These are phyloP conservation scores for Troilus luridus DNA, from an alignment of 2,888 invertebrate genomes.

Conservation along the genomic window DNA sequence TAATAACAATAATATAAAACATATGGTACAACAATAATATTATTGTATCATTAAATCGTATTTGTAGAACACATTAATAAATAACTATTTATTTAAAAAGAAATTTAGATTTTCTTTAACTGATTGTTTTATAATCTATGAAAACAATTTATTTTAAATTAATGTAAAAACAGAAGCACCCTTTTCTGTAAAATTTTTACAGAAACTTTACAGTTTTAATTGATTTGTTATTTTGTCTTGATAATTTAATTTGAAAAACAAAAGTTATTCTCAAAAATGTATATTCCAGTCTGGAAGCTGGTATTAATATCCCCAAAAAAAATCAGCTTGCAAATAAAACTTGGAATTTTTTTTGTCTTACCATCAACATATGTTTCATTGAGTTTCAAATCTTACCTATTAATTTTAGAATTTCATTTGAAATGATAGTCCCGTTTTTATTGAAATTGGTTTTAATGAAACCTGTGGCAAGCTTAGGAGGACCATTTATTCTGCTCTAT, in stretches of 20 bases:
- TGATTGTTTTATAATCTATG: background rate
- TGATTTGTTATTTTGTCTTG: background rate
- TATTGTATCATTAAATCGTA: too few species aligned
- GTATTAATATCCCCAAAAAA: background rate
- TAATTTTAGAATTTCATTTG: background rate
- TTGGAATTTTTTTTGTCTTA: background rate
- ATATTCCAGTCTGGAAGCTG: background rate
- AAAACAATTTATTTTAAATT: background rate
- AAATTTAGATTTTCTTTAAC: too few species aligned
- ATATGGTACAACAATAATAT: too few species aligned
- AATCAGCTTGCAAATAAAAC: background rate
- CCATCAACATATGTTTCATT: background rate
- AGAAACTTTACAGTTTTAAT: too few species aligned
- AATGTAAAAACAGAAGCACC: background rate
- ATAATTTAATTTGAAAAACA: background rate
- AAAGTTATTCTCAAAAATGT: background rate
- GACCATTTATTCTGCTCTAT: background rate
- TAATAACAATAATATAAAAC: too few species aligned
- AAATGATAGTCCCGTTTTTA: background rate
- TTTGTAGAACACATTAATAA: too few species aligned
- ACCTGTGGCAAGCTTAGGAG: background rate
- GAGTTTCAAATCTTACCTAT: background rate
- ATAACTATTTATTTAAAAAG: too few species aligned
- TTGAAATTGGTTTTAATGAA: constrained; percentile 6
- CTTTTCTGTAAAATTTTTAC: background rate